These are phyloP conservation scores for Oncorhynchus kisutch DNA, from an alignment of 2,113 vertebrate species.

Conservation along the genomic window DNA sequence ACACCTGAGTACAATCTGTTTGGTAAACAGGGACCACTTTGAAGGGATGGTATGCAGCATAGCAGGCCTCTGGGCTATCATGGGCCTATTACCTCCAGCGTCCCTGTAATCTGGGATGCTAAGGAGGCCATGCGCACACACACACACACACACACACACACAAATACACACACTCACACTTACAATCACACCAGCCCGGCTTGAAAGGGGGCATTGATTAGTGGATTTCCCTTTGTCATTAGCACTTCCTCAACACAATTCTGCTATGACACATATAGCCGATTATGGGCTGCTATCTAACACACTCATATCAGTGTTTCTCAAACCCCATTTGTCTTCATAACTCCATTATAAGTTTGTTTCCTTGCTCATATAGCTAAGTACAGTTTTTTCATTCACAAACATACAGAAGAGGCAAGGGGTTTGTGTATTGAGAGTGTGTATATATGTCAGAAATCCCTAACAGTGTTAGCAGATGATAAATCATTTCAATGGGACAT, in stretches of 20 bases:
- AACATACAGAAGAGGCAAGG: background rate
- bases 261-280: background rate
- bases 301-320: background rate
- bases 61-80: slow-evolving; percentile 23
- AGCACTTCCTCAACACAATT: slow-evolving; percentile 23
- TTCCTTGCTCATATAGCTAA: no score
- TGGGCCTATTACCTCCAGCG: slow-evolving; percentile 6
- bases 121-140: background rate
- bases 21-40: slow-evolving; percentile 31
- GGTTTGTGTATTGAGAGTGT: background rate
- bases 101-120: slow-evolving; percentile 40
- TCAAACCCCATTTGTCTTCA: no score
- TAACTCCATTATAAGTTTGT: no score
- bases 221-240: background rate
- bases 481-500: background rate
- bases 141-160: background rate
- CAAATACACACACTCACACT: background rate
- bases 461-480: slow-evolving; percentile 3
- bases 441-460: slow-evolving; percentile 11
- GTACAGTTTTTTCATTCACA: no score
- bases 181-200: background rate
- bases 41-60: slow-evolving; percentile 35
- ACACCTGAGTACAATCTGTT: slow-evolving; percentile 44
- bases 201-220: background rate
- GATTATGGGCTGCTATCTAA: slow-evolving; percentile 3